Percentiles rank a stretch among this genome's conserved stretches.
phyloP scores from a whole-genome alignment of 1,140 invertebrate species.

The Drosophila micromelanica region DNA sequence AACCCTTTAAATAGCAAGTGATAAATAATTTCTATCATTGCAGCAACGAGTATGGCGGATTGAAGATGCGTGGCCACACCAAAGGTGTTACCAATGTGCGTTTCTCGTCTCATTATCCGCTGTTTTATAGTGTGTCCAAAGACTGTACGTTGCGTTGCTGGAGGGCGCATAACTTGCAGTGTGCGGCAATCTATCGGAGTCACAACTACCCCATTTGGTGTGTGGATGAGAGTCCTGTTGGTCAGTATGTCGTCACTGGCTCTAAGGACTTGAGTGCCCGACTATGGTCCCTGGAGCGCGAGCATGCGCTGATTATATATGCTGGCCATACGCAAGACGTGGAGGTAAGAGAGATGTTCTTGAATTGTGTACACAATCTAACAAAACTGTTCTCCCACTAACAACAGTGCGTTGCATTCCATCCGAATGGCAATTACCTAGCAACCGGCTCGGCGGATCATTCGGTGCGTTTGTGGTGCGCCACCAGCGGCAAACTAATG shows the following conservation, averaged over 20 bases:
- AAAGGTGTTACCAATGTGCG: slow-evolving; percentile 90
- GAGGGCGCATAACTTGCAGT: slow-evolving; percentile 88
- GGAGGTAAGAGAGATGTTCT: slow-evolving; percentile 86
- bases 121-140: slow-evolving; percentile 91
- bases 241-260: slow-evolving; percentile 91
- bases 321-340: slow-evolving; percentile 93
- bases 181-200: slow-evolving; percentile 90
- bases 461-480: slow-evolving; percentile 90
- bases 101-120: slow-evolving; percentile 86
- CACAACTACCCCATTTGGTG: slow-evolving; percentile 95
- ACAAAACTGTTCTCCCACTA: neutral
- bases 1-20: neutral
- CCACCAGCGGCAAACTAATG: slow-evolving; percentile 88
- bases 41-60: slow-evolving; percentile 85
- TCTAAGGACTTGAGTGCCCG: slow-evolving; percentile 93
- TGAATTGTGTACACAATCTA: neutral
- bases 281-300: slow-evolving; percentile 93
- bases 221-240: slow-evolving; percentile 90
- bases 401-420: slow-evolving; percentile 88
- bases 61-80: slow-evolving; percentile 89
- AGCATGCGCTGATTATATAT: slow-evolving; percentile 91
- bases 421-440: slow-evolving; percentile 92
- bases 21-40: neutral
- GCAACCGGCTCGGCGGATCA: slow-evolving; percentile 92
- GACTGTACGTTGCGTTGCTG: slow-evolving; percentile 91